Evolutionary conservation across 2,888 invertebrate genomes (phyloP), one percentile per base, ranked within the genome.

Genomic region (Mythimna ferrago): DNA sequence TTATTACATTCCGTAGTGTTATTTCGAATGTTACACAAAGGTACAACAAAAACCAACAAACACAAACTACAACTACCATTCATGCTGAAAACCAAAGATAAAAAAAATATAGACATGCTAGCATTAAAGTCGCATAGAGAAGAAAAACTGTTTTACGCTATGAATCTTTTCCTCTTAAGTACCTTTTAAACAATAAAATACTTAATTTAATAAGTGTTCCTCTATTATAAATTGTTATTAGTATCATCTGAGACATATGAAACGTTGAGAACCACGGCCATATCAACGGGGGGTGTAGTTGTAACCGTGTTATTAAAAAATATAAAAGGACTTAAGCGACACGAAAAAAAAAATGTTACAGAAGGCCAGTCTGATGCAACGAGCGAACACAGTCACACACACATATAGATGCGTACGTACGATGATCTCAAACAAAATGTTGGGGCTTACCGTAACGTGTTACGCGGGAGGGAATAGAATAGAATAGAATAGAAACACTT

Each of bases 291-390:
- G 69, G 66, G 60, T 32, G 54, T 61, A 63, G 67, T 65, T 61
- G 62, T 51, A 51, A 56, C 66, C 35, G n/a, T 32, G 69, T 67
- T 83, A 83, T 82, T 83, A 81, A 71, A 82, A 83, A 72, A 69
- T 67, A 73, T 69, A 32, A 63, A 78, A 54, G 60, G 58, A 44
- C 48, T n/a, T 73, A 44, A 67, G 60, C 26, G 35, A 6, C 41
- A 53, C 19, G 16, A 6, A 11, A n/a, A 19, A 44, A 14, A 48
- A 19, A n/a, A 16, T 21, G 0, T 0, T 21, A 6, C 51, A 73
- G 73, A 73, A 73, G 48, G 0, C 38, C 9, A 10, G 19, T 16
- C 48, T 48, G 14, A 10, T n/a, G 41, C 10, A 71, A 38, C 0
- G 0, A n/a, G 3, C 0, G 4, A 9, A 19, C 21, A 57, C 7